Conservation (phyloP, 1,140 invertebrate species). For the Cydia splendana region DNA sequence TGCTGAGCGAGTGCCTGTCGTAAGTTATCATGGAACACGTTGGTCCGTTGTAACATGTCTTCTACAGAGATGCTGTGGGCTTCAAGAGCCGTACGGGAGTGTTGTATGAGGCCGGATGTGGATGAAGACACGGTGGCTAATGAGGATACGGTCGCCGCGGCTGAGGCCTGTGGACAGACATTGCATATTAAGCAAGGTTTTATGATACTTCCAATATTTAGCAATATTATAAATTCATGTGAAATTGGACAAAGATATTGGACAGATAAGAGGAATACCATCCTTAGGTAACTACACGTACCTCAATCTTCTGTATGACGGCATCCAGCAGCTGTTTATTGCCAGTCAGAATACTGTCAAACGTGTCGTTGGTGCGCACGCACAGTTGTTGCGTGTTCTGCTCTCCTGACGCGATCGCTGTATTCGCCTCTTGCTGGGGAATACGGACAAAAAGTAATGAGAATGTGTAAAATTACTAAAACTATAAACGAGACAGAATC, state of each 20-base stretch:
- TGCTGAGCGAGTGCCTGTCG: conserved; percentile 40
- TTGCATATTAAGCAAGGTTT: background rate
- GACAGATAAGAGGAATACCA: no score
- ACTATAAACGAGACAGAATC: no score
- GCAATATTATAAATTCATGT: no score
- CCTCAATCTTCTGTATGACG: conserved; percentile 33
- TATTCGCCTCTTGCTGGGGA: conserved; percentile 17
- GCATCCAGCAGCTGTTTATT: background rate
- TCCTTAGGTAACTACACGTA: no score
- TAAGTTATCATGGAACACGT: conserved; percentile 37
- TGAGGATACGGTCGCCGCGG: conserved; percentile 35
- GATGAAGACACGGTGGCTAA: conserved; percentile 33
- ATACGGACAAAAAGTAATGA: background rate
- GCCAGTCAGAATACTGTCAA: background rate
- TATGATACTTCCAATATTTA: no score
- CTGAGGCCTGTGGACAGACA: conserved; percentile 38
- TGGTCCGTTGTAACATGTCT: background rate
- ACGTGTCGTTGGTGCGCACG: background rate
- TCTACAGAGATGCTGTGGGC: conserved; percentile 31
- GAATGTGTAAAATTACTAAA: no score
- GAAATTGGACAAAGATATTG: no score
- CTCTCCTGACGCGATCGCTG: background rate
- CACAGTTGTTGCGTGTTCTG: conserved; percentile 23
- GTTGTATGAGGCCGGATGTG: background rate
- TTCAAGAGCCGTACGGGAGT: background rate